Evolutionary conservation across 2,888 invertebrate species (phyloP).

Genomic region (Orthosia incerta): DNA sequence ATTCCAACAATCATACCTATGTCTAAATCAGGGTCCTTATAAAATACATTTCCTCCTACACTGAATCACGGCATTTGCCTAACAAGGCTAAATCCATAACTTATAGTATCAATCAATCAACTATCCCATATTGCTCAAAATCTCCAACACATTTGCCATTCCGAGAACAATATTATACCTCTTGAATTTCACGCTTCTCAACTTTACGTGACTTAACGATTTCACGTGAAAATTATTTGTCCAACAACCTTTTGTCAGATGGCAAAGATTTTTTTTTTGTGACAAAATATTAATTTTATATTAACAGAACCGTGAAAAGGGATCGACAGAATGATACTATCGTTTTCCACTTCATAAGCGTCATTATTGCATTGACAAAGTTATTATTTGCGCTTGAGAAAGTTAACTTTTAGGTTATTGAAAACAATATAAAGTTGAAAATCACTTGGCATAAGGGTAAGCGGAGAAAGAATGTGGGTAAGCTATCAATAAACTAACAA

Average conservation of each 20-base stretch:
- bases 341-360: slow-evolving; percentile 89
- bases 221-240: slow-evolving; percentile 78
- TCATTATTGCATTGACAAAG: slow-evolving; percentile 79
- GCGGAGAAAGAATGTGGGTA: slow-evolving; percentile 49
- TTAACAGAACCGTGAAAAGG: slow-evolving; percentile 86
- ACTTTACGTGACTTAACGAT: slow-evolving; percentile 70
- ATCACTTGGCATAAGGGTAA: slow-evolving; percentile 44
- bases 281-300: slow-evolving; percentile 88
- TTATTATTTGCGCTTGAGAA: slow-evolving; percentile 40
- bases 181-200: slow-evolving; percentile 76
- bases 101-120: slow-evolving; percentile 37
- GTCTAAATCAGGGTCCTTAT: not conserved
- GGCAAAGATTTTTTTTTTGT: slow-evolving; percentile 67
- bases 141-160: slow-evolving; percentile 48
- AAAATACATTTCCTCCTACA: not conserved
- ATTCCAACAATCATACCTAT: not conserved
- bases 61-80: not conserved
- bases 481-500: slow-evolving; percentile 77
- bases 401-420: slow-evolving; percentile 31
- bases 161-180: slow-evolving; percentile 60
- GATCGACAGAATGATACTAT: slow-evolving; percentile 87
- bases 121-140: slow-evolving; percentile 29
- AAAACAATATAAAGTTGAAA: slow-evolving; percentile 57
- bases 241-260: slow-evolving; percentile 73
- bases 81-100: not conserved